A percentile compares a stretch with the other conserved stretches of the same genome.
These are phyloP conservation scores for Scrobipalpa costella DNA, from an alignment of 2,888 invertebrate species.

Conservation along the genomic window DNA sequence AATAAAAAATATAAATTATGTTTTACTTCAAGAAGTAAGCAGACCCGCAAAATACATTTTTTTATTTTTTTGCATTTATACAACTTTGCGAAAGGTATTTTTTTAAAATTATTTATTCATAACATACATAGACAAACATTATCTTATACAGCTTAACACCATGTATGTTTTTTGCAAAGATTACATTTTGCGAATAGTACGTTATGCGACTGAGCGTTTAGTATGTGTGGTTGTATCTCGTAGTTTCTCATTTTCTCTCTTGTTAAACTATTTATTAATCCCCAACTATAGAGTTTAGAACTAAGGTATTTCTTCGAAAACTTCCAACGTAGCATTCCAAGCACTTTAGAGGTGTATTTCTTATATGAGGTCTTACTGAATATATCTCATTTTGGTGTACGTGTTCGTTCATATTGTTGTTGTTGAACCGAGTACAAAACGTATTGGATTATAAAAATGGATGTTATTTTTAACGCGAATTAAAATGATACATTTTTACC, in stretches of 20 bases:
- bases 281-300: slow-evolving; percentile 2
- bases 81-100: no score
- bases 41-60: neutral
- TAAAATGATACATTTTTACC: no score
- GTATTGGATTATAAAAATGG: no score
- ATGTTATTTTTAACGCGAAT: no score
- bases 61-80: neutral
- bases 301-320: slow-evolving; percentile 7
- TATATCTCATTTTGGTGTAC: neutral
- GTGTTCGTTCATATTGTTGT: no score
- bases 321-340: slow-evolving; percentile 7
- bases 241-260: slow-evolving; percentile 7
- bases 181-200: no score
- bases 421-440: no score
- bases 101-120: no score
- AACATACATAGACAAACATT: no score
- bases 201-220: neutral
- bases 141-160: no score
- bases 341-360: neutral
- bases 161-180: no score
- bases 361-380: neutral
- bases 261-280: slow-evolving; percentile 17
- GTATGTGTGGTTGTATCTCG: slow-evolving; percentile 12
- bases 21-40: neutral
- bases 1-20: no score